Percentiles rank a stretch among this genome's conserved stretches.
Evolutionary conservation across 2,113 vertebrate species (phyloP).

Genomic region (Clarias gariepinus): DNA sequence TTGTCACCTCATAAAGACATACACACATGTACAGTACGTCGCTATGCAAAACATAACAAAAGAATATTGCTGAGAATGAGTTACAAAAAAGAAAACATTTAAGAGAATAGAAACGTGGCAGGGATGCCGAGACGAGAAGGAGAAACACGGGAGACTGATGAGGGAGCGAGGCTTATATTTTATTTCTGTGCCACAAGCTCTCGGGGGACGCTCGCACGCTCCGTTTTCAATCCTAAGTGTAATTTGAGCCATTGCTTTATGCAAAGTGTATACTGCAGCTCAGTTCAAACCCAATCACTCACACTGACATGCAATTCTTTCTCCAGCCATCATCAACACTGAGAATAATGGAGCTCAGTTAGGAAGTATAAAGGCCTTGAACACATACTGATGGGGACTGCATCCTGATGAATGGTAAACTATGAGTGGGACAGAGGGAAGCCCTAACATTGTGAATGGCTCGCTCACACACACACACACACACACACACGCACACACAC

Average conservation of each 20-base stretch:
- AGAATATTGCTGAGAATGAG: constrained; percentile 23
- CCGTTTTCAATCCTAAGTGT: constrained; percentile 77
- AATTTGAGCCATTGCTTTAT: constrained; percentile 76
- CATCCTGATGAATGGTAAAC: constrained; percentile 65
- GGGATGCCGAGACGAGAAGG: constrained; percentile 18
- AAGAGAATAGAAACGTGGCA: constrained; percentile 9
- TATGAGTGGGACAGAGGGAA: not conserved
- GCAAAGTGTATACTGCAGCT: constrained; percentile 77
- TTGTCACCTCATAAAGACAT: not conserved
- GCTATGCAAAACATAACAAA: not conserved
- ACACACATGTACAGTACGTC: no score
- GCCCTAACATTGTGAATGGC: not conserved
- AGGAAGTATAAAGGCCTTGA: constrained; percentile 68
- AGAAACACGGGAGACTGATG: constrained; percentile 24
- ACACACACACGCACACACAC: not conserved
- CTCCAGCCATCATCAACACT: constrained; percentile 69
- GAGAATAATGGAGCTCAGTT: constrained; percentile 76
- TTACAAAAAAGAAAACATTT: constrained; percentile 1
- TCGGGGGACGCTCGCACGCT: constrained; percentile 73
- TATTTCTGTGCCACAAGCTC: constrained; percentile 76
- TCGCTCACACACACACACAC: not conserved
- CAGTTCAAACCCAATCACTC: constrained; percentile 78
- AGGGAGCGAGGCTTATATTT: constrained; percentile 64
- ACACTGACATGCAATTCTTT: constrained; percentile 76
- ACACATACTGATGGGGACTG: constrained; percentile 58